Base-by-base conservation (phyloP, 2,797 vertebrate genomes). In the Dryobates pubescens region DNA sequence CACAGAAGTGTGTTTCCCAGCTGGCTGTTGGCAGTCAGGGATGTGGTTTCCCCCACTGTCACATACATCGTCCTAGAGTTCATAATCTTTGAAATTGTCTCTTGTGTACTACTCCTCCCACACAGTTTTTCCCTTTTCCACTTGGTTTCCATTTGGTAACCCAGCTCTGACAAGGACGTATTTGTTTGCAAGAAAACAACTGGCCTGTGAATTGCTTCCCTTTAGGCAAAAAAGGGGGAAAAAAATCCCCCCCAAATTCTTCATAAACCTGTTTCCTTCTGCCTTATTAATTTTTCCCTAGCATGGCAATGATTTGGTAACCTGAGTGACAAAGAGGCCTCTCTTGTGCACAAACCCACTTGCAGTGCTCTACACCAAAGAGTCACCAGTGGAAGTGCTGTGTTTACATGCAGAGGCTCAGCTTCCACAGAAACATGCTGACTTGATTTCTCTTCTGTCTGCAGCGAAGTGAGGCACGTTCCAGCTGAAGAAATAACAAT, bases 371-470 rank as follows among this genome's bases (percentile, higher is more conserved):
- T 30, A 5, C 69, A 86, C 43, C 26, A 56, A 34, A 2, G 51
- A 38, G 64, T 54, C 74, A 57, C 78, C 49, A 17, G 29, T 45
- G 75, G 62, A 87, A 90, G 76, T 15, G 22, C 70, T 0, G 1
- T 74, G 86, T 85, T 85, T 80, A 72, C 17, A 68, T 6, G 63
- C 45, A 10, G 4, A 3, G 45, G 27, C 71, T 77, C 70, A 13
- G 70, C 70, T 88, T 81, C 81, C 2, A 1, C 11, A 63, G 65
- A 38, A 34, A 43, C 83, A 32, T 0, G 2, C n/a, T 73, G 73
- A 36, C 75, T 95, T 89, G 16, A 45, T 74, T 91, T 82, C 94
- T 78, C 86, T 63, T 56, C 76, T 67, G 92, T 63, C 90, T 94
- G 82, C 41, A 89, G 58, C 41, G 30, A 72, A 91, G 67, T 1